These are phyloP conservation scores for Callipepla californica DNA, from an alignment of 2,113 vertebrate species.

Conservation along the genomic window DNA sequence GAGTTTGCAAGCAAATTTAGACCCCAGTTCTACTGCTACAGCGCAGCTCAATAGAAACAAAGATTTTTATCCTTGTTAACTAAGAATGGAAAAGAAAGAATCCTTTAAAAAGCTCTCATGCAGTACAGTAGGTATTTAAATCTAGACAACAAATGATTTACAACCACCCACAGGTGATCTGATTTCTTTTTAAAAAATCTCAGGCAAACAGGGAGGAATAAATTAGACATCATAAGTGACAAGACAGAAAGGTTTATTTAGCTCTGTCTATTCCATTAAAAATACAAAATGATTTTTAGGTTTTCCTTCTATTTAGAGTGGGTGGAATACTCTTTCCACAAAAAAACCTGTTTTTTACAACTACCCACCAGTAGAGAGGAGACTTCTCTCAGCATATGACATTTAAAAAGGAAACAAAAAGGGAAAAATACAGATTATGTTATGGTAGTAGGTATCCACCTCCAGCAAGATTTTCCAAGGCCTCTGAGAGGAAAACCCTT, in stretches of 20 bases:
- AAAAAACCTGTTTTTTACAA: slow-evolving; percentile 51
- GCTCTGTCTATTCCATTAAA: not conserved
- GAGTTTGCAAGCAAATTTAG: not conserved
- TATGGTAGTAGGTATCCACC: slow-evolving; percentile 24
- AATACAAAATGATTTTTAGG: not conserved
- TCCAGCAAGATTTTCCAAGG: slow-evolving; percentile 39
- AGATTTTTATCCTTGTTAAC: not conserved
- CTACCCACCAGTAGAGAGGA: not conserved
- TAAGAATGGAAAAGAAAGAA: not conserved
- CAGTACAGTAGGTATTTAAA: not conserved
- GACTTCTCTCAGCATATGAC: not conserved
- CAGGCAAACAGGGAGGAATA: not conserved
- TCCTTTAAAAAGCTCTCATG: not conserved
- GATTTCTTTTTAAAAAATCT: not conserved
- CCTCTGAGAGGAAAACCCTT: slow-evolving; percentile 51
- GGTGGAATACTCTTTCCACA: slow-evolving; percentile 29
- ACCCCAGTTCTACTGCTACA: not conserved
- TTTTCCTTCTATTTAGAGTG: slow-evolving; percentile 1
- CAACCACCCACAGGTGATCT: not conserved
- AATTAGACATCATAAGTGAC: not conserved
- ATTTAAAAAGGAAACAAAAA: slow-evolving; percentile 60
- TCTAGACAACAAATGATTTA: not conserved
- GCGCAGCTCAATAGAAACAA: not conserved
- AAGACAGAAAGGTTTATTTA: not conserved
- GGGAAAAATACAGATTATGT: slow-evolving; percentile 38